Evolutionary conservation across 2,888 invertebrate species (phyloP).

Genomic region (Temnothorax unifasciatus): DNA sequence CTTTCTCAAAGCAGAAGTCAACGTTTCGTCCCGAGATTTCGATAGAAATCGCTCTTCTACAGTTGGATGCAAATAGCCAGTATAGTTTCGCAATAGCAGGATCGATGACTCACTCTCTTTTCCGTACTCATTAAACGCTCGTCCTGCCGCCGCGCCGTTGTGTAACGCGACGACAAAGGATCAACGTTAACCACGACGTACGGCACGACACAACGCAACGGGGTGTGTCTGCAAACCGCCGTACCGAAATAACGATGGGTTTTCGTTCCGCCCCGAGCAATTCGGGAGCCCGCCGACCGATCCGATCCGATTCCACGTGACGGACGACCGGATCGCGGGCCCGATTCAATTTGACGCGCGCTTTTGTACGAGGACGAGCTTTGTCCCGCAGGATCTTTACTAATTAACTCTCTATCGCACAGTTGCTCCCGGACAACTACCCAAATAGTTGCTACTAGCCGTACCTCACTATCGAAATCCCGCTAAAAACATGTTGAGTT

Average conservation of each 20-base stretch:
- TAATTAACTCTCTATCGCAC: conserved; percentile 31
- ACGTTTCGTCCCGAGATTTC: neutral
- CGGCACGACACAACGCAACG: neutral
- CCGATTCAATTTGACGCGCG: conserved; percentile 48
- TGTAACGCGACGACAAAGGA: conserved; percentile 6
- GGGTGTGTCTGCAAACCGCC: conserved; percentile 9
- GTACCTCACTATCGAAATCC: conserved; percentile 2
- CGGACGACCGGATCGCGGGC: conserved; percentile 4
- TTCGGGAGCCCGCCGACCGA: conserved; percentile 20
- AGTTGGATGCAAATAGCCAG: neutral
- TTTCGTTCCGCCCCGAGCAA: conserved; percentile 32
- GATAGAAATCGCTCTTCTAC: neutral
- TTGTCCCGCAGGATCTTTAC: conserved; percentile 17
- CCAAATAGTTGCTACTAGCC: conserved; percentile 22
- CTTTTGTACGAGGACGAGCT: conserved; percentile 31
- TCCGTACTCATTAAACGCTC: conserved; percentile 22
- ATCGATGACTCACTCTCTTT: conserved; percentile 1
- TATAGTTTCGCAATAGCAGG: neutral
- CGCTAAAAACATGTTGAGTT: neutral
- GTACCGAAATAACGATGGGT: conserved; percentile 39
- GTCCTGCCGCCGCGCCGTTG: neutral
- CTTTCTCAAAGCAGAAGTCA: neutral
- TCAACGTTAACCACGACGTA: conserved; percentile 32
- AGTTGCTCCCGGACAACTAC: neutral
- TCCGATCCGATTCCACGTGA: conserved; percentile 32